These are phyloP conservation scores for Epicauta chinensis DNA, from an alignment of 1,140 invertebrate genomes.

Conservation along the genomic window DNA sequence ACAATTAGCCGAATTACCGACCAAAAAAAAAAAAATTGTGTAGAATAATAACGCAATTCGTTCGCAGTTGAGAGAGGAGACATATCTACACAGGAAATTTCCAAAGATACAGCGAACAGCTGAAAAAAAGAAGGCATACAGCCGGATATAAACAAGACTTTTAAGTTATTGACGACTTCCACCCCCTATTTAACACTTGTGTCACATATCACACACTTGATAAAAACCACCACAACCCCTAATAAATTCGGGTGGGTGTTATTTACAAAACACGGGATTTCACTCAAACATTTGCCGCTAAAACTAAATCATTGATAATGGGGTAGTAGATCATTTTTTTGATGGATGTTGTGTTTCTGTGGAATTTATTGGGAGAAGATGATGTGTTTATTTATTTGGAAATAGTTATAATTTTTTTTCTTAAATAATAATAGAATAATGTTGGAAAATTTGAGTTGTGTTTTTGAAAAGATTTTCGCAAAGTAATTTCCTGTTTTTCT, in stretches of 20 bases:
- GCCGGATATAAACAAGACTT: conserved; percentile 12
- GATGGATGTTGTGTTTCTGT: not conserved
- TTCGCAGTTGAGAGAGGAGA: too few relatives aligned
- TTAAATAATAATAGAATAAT: not conserved
- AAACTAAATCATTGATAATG: conserved; percentile 8
- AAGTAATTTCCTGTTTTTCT: too few relatives aligned
- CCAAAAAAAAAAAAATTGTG: too few relatives aligned
- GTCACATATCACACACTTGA: conserved; percentile 1
- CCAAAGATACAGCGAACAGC: conserved; percentile 11
- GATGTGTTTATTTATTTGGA: too few relatives aligned
- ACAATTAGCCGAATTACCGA: not conserved
- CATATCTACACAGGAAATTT: conserved; percentile 11
- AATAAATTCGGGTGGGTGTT: conserved; percentile 4
- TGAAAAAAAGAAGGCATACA: not conserved
- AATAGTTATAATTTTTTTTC: not conserved
- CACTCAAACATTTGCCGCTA: conserved; percentile 15
- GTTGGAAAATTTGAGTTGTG: too few relatives aligned
- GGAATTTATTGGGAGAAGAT: too few relatives aligned
- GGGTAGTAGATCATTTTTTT: conserved; percentile 6
- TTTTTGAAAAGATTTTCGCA: too few relatives aligned
- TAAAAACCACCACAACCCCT: conserved; percentile 3
- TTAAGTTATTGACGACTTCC: conserved; percentile 19
- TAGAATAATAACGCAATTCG: too few relatives aligned
- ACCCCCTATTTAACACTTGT: conserved; percentile 20
- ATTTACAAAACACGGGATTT: conserved; percentile 24